Conservation (phyloP, 1,140 invertebrate genomes). For the Zaprionus vittiger region DNA sequence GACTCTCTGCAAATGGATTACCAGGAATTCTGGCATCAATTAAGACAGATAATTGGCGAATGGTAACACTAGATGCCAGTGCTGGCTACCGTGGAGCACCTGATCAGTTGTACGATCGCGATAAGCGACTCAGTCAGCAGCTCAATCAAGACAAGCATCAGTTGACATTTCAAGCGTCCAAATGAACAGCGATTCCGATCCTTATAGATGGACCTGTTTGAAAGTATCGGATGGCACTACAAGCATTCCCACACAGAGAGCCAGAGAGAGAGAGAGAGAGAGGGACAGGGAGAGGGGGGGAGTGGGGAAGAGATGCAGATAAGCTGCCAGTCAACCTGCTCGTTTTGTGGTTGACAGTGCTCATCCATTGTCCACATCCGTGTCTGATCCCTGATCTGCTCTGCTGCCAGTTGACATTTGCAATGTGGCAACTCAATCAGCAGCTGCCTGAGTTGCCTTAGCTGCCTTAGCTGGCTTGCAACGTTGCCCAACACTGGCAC, state of each 20-base stretch:
- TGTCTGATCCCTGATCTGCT: constrained; percentile 8
- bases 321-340: constrained; percentile 49
- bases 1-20: constrained; percentile 28
- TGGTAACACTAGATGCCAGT: constrained; percentile 53
- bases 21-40: constrained; percentile 47
- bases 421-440: constrained; percentile 50
- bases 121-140: constrained; percentile 43
- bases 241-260: constrained; percentile 49
- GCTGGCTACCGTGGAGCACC: constrained; percentile 26
- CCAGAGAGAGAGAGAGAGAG: background rate
- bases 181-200: constrained; percentile 33
- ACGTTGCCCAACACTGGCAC: constrained; percentile 30
- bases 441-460: constrained; percentile 31
- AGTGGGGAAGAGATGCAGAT: constrained; percentile 42
- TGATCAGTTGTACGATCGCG: constrained; percentile 20
- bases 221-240: constrained; percentile 64
- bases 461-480: constrained; percentile 26
- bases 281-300: background rate
- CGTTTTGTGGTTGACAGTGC: constrained; percentile 52
- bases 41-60: constrained; percentile 50
- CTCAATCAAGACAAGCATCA: constrained; percentile 67
- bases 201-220: constrained; percentile 39
- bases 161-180: constrained; percentile 57
- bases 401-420: constrained; percentile 49
- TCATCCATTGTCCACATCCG: constrained; percentile 39